Evolutionary conservation across 1,140 invertebrate species (phyloP), one percentile per base, ranked within the genome.

Genomic region (Hylaeus volcanicus): DNA sequence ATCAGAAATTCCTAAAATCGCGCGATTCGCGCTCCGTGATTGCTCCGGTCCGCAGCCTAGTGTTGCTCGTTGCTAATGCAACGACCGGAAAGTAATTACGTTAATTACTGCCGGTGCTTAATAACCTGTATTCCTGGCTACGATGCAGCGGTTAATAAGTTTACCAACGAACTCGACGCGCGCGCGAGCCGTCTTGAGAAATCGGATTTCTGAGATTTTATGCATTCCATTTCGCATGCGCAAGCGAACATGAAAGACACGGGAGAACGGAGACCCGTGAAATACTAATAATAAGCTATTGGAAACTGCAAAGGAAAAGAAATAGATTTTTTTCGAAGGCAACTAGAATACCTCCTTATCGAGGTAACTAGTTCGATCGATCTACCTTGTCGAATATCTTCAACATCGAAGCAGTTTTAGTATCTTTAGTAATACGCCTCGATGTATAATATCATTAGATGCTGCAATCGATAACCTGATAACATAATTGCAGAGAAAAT

Each of bases 1-100:
- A 73, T 76, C 39, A 45, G 43, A 41, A 58, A 68, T 72, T 73
- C 43, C 37, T 60, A 39, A 81, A 75, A 61, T 53, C 26, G 58
- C 26, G 37, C 43, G 41, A 58, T 63, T 55, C n/a, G 80, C 74
- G 39, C 71, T 51, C 72, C 56, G 39, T 26, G 65, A 74, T 83
- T 74, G 70, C 51, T 1, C 12, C 5, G 9, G 69, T 11, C 26
- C 26, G 41, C 37, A 26, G 12, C 41, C 56, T 11, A 37, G 61
- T 63, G 43, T 72, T 26, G 45, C 45, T 9, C 45, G 71, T 53
- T 9, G 77, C 70, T 77, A 77, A 85, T 73, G 74, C 77, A 83
- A 70, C 48, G 69, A 63, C 79, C 60, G 64, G 84, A 83, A 86
- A 87, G 71, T 87, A 86, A 87, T 87, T 76, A 86, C 68, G 61